phyloP scores from a whole-genome alignment of 2,797 vertebrate species.

The Neosilurus mollespiculum region DNA sequence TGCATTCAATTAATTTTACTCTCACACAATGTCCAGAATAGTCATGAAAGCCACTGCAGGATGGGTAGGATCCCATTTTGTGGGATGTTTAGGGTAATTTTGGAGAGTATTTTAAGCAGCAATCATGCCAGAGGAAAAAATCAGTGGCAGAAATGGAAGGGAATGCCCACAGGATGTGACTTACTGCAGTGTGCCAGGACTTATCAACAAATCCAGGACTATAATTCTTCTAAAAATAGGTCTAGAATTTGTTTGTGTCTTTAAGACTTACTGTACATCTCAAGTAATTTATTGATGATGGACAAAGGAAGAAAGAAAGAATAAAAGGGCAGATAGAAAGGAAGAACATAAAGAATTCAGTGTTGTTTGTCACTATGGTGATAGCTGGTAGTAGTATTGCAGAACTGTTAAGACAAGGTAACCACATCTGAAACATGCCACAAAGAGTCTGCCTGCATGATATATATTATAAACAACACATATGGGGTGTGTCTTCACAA shows the following conservation, averaged over 20 bases:
- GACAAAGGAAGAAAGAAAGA: not conserved
- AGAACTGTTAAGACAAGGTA: slow-evolving; percentile 10
- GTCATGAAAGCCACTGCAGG: not conserved
- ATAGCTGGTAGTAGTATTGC: slow-evolving; percentile 4
- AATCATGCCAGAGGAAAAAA: slow-evolving; percentile 40
- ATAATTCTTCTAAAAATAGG: slow-evolving; percentile 7
- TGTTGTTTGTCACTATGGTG: not conserved
- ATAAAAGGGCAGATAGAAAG: not conserved
- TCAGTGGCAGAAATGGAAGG: slow-evolving; percentile 31
- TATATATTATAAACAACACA: not conserved
- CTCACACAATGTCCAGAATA: not conserved
- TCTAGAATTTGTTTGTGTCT: not conserved
- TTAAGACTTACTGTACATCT: not conserved
- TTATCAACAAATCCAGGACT: slow-evolving; percentile 2
- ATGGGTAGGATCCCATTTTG: not conserved
- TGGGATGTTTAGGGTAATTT: slow-evolving; percentile 16
- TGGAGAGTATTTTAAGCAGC: slow-evolving; percentile 13
- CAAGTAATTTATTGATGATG: not conserved
- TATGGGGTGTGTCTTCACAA: too few species aligned
- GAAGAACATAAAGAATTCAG: not conserved
- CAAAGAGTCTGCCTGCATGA: slow-evolving; percentile 3
- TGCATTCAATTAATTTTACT: not conserved
- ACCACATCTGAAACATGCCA: not conserved
- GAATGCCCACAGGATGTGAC: slow-evolving; percentile 43
- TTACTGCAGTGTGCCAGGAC: slow-evolving; percentile 12